Conservation (phyloP, 2,113 vertebrate genomes). For the Zonotrichia leucophrys region DNA sequence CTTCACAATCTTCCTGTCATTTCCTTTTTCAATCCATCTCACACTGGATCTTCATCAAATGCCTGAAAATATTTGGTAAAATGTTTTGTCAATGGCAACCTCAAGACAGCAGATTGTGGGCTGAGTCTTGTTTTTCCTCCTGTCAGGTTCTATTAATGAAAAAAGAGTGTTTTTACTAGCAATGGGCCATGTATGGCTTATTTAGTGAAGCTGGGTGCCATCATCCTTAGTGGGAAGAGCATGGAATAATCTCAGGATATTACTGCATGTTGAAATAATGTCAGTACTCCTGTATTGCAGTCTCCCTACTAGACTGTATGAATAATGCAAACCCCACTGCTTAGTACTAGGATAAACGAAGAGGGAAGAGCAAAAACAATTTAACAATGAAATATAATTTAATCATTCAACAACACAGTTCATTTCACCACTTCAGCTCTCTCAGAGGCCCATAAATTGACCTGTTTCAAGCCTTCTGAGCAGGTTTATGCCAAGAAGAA, state of each 20-base stretch:
- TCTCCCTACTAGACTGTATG: not conserved
- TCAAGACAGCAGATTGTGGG: not conserved
- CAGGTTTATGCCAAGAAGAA: not conserved
- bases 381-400: not conserved
- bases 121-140: not conserved
- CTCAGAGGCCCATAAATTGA: not conserved
- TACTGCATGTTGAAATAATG: not conserved
- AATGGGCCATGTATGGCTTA: not conserved
- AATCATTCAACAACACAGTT: not conserved
- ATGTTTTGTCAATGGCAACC: constrained; percentile 4
- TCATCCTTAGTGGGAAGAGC: not conserved
- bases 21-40: constrained; percentile 54
- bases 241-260: not conserved
- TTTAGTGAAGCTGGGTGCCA: not conserved
- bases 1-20: constrained; percentile 36
- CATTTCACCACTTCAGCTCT: not conserved
- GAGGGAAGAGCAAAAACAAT: not conserved
- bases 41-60: constrained; percentile 23
- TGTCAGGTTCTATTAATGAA: not conserved
- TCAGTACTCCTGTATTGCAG: not conserved
- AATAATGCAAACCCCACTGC: not conserved
- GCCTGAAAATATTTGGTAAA: constrained; percentile 37
- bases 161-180: constrained; percentile 27
- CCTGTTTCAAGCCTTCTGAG: not conserved
- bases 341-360: not conserved